Percentiles rank a stretch among this genome's conserved stretches.
phyloP scores from a whole-genome alignment of 2,113 vertebrate genomes.

The Siniperca knerii region DNA sequence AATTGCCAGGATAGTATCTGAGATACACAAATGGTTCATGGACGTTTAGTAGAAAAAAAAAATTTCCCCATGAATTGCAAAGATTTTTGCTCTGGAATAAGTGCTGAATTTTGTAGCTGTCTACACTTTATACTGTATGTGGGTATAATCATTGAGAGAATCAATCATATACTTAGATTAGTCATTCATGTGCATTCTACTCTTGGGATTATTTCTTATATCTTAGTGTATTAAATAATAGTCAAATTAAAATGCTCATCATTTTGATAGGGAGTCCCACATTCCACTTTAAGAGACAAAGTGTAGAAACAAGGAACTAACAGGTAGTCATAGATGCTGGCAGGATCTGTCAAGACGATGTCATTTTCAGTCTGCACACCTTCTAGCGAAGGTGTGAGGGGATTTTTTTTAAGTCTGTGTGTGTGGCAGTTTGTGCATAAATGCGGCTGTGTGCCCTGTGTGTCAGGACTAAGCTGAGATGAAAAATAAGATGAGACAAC shows the following conservation, averaged over 20 bases:
- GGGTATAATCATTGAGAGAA: background rate
- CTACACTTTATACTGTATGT: too few relatives aligned
- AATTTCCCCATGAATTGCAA: background rate
- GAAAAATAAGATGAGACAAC: conserved; percentile 71
- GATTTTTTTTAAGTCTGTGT: background rate
- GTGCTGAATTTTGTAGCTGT: background rate
- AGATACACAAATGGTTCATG: background rate
- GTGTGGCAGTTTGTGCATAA: background rate
- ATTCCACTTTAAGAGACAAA: background rate
- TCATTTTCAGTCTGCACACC: background rate
- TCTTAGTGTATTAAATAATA: background rate
- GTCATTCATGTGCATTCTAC: background rate
- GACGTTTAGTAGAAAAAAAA: background rate
- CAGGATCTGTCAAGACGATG: background rate
- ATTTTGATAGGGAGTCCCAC: background rate
- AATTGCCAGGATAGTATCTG: background rate
- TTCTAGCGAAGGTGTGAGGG: background rate
- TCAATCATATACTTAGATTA: background rate
- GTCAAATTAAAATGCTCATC: background rate
- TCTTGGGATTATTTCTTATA: background rate
- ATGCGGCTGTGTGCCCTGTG: conserved; percentile 3
- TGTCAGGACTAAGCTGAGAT: conserved; percentile 61
- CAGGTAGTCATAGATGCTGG: background rate
- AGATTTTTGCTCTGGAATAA: too few relatives aligned
- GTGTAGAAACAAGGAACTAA: background rate